Conservation (phyloP, 2,113 vertebrate genomes). For the Lepus timidus region DNA sequence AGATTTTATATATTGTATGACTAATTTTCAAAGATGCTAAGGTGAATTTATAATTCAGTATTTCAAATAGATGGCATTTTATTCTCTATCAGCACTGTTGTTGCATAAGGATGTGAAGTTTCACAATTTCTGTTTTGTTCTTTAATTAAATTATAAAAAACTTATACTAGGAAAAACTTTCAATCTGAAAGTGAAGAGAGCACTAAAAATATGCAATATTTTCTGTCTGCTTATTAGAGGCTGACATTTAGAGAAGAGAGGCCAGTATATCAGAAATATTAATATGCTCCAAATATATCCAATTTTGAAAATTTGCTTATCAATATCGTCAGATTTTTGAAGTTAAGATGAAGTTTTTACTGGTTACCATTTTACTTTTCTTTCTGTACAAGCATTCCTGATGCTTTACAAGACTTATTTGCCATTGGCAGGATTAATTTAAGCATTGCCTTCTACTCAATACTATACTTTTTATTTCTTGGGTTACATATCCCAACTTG, state of each 20-base stretch:
- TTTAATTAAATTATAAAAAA: conserved; percentile 82
- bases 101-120: conserved; percentile 83
- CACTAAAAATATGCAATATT: background rate
- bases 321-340: background rate
- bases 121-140: conserved; percentile 78
- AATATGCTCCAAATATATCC: background rate
- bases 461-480: conserved; percentile 48
- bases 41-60: conserved; percentile 40
- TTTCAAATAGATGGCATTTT: conserved; percentile 71
- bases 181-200: conserved; percentile 32
- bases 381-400: conserved; percentile 20
- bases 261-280: conserved; percentile 14
- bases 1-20: background rate
- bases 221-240: conserved; percentile 35
- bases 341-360: conserved; percentile 44
- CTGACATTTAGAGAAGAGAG: conserved; percentile 5
- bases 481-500: conserved; percentile 34
- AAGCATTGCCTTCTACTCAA: conserved; percentile 61
- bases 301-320: conserved; percentile 32
- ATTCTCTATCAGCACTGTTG: conserved; percentile 69
- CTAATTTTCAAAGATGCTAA: conserved; percentile 43
- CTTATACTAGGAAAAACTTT: conserved; percentile 44
- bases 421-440: conserved; percentile 50
- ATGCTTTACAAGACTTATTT: conserved; percentile 30
- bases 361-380: conserved; percentile 22